phyloP scores from a whole-genome alignment of 2,113 vertebrate genomes.

The Hipposideros armiger region DNA sequence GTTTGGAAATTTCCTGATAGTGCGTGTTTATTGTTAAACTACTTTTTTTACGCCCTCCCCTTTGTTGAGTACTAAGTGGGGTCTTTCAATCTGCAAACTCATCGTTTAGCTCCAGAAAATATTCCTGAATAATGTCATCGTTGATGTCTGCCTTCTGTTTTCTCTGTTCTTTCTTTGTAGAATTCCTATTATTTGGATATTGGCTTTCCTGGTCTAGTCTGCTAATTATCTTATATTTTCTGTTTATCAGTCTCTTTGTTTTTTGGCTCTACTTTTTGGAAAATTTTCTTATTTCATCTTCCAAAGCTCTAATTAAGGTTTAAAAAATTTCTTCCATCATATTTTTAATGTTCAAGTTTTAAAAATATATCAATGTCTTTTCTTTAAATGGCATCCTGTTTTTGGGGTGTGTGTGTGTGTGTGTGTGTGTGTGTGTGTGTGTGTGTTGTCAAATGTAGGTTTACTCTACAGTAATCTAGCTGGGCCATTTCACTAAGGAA shows the following conservation, averaged over 20 bases:
- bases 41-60: neutral
- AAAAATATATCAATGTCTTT: neutral
- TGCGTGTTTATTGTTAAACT: neutral
- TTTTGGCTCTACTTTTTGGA: neutral
- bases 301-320: neutral
- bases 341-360: neutral
- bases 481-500: neutral
- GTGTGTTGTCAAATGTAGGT: neutral
- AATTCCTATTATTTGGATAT: neutral
- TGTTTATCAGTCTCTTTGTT: neutral
- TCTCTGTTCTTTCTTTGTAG: neutral
- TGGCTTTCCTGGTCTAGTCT: neutral
- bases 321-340: neutral
- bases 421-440: neutral
- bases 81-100: neutral
- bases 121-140: neutral
- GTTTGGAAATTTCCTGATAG: neutral
- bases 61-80: neutral
- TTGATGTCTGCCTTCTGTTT: neutral
- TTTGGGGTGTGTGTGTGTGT: neutral
- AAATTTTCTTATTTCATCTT: neutral
- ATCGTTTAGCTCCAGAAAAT: neutral
- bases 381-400: neutral
- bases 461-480: neutral
- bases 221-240: neutral